These are phyloP conservation scores for Platyrinchus mystaceus DNA, from an alignment of 2,797 vertebrate genomes.

Conservation along the genomic window DNA sequence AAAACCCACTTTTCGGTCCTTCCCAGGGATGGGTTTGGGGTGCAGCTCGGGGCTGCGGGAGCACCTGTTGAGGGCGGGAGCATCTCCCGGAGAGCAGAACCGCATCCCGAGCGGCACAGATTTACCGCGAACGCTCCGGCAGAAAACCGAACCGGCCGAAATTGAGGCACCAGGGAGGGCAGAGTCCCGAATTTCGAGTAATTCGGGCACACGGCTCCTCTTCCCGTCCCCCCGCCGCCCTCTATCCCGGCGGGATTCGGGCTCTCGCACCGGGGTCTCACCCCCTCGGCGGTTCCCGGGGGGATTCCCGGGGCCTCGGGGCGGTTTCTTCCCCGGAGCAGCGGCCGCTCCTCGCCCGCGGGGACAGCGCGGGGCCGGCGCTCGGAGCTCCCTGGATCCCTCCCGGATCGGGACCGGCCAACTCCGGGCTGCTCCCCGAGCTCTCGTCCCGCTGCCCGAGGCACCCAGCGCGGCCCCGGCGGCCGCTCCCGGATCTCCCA, in stretches of 20 bases:
- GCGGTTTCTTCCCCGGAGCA: not conserved
- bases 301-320: not conserved
- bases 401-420: not conserved
- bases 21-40: not conserved
- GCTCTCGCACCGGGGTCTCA: too few species aligned
- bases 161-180: not conserved
- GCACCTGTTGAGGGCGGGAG: not conserved
- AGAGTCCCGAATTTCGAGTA: not conserved
- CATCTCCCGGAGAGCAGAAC: not conserved
- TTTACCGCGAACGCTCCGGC: not conserved
- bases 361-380: not conserved
- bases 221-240: not conserved
- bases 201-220: not conserved
- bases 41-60: not conserved
- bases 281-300: not conserved
- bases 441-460: not conserved
- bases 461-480: not conserved
- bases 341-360: not conserved
- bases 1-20: not conserved
- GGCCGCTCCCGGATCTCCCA: not conserved
- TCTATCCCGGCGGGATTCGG: not conserved
- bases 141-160: fast-evolving
- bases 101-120: not conserved
- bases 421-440: not conserved
- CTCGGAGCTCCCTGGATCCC: not conserved